Evolutionary conservation across 2,797 vertebrate genomes (phyloP).

Genomic region (Helostoma temminkii): DNA sequence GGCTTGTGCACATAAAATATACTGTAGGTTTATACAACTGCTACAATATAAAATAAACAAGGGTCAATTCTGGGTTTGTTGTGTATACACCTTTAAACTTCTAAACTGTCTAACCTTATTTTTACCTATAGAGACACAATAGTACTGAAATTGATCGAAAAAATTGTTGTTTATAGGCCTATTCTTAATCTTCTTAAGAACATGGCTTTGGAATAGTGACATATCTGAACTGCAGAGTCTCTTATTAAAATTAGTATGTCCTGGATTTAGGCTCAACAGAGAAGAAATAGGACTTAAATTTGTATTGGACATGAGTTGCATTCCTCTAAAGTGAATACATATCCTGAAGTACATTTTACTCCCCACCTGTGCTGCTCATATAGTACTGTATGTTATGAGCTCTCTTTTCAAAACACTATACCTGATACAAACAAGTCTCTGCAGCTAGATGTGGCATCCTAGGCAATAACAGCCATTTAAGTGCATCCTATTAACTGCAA

Average conservation of each 20-base stretch:
- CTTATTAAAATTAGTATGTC: not conserved
- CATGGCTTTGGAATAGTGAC: too few species aligned
- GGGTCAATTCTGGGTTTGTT: slow-evolving; percentile 12
- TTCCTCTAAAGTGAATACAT: not conserved
- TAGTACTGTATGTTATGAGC: not conserved
- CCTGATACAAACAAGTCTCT: not conserved
- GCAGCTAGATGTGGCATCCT: not conserved
- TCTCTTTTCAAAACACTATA: not conserved
- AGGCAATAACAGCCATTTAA: not conserved
- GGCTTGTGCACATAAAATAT: slow-evolving; percentile 50
- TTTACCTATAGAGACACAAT: not conserved
- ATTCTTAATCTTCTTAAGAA: too few species aligned
- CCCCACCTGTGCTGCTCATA: not conserved
- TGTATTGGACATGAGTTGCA: not conserved
- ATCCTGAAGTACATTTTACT: not conserved
- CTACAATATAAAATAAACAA: too few species aligned
- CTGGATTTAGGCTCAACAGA: not conserved
- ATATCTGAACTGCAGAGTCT: too few species aligned
- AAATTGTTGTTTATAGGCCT: too few species aligned
- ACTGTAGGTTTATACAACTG: slow-evolving; percentile 43
- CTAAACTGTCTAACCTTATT: slow-evolving; percentile 2
- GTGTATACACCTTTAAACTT: slow-evolving; percentile 4
- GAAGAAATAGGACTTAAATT: not conserved
- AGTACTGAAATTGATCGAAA: not conserved
- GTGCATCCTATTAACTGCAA: too few species aligned